phyloP scores from a whole-genome alignment of 2,797 vertebrate species.

The Enteromius unitaeniatus region DNA sequence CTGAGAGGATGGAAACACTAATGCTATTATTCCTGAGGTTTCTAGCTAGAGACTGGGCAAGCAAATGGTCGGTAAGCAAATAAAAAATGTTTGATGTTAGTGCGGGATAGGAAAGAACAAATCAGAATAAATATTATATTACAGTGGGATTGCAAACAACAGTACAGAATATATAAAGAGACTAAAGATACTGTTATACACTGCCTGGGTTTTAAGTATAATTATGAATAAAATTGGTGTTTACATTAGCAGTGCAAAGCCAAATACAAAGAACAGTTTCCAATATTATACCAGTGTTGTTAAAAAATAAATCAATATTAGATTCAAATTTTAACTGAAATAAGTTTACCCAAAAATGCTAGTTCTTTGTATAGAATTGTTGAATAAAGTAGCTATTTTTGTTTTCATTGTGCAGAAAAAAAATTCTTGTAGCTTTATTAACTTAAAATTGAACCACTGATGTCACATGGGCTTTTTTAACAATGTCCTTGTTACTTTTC shows the following conservation, averaged over 20 bases:
- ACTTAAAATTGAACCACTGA: background rate
- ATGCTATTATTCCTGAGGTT: slow-evolving; percentile 68
- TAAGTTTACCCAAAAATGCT: background rate
- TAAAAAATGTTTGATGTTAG: slow-evolving; percentile 47
- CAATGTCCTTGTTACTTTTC: background rate
- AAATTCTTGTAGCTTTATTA: background rate
- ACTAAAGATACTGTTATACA: background rate
- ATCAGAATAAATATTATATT: slow-evolving; percentile 3
- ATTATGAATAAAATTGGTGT: background rate
- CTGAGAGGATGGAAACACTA: slow-evolving; percentile 72
- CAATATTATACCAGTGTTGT: background rate
- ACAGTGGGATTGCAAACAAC: background rate
- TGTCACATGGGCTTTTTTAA: background rate
- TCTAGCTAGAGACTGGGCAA: slow-evolving; percentile 38
- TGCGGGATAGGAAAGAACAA: background rate
- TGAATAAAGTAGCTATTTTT: background rate
- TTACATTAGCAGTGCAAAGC: background rate
- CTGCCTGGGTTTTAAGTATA: background rate
- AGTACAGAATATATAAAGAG: background rate
- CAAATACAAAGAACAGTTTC: background rate
- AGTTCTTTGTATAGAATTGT: background rate
- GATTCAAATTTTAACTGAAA: background rate
- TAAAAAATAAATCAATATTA: background rate
- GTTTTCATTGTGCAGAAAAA: background rate
- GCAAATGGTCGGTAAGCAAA: slow-evolving; percentile 29